Conservation (phyloP, 2,888 invertebrate genomes). For the Amblyjoppa fuscipennis region DNA sequence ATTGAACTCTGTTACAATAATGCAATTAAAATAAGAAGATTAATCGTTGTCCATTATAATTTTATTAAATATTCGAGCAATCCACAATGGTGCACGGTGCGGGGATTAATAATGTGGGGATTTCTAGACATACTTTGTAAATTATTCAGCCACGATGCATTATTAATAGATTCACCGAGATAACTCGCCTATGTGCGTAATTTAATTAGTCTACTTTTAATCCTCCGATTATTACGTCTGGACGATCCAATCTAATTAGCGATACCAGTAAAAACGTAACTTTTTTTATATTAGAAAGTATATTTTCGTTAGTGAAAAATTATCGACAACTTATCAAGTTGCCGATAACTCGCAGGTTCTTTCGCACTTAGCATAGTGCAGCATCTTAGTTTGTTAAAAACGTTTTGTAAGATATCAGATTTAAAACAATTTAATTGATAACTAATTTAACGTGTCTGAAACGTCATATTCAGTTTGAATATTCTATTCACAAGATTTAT, state of each 20-base stretch:
- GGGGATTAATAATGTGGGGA: neutral
- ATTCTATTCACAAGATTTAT: neutral
- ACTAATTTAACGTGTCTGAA: neutral
- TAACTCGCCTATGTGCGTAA: neutral
- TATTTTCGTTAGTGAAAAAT: neutral
- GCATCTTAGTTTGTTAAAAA: neutral
- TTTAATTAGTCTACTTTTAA: neutral
- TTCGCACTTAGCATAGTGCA: neutral
- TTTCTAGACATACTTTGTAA: neutral
- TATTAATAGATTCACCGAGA: neutral
- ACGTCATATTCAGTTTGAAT: neutral
- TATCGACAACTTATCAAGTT: too few species aligned
- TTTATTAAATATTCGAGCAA: conserved; percentile 33
- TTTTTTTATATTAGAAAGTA: neutral
- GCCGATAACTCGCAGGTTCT: neutral
- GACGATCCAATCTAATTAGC: neutral
- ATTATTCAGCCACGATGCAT: conserved; percentile 15
- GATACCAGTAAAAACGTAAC: neutral
- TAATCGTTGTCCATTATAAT: neutral
- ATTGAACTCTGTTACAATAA: conserved; percentile 35
- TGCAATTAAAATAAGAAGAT: neutral
- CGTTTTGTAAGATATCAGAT: too few species aligned
- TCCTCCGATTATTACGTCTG: neutral
- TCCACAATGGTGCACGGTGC: conserved; percentile 32
- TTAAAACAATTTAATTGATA: too few species aligned